Percentiles rank a stretch among this genome's conserved stretches.
These are phyloP conservation scores for Hippocampus guttulatus DNA, from an alignment of 2,113 vertebrate species.

Conservation along the genomic window DNA sequence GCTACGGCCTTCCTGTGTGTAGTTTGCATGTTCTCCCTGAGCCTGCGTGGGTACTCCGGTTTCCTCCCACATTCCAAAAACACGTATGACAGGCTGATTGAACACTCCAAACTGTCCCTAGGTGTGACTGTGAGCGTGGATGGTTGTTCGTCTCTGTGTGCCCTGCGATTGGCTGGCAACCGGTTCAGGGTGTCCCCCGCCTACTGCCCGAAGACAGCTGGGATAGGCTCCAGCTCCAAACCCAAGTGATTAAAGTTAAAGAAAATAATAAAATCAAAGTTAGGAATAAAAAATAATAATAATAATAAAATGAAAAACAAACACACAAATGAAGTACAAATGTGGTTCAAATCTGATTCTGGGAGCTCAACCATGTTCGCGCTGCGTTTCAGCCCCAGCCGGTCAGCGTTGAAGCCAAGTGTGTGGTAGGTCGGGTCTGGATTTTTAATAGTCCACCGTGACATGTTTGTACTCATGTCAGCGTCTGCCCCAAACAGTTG, in stretches of 20 bases:
- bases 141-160: too few species aligned
- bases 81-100: too few species aligned
- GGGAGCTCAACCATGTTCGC: constrained; percentile 33
- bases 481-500: constrained; percentile 61
- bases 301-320: background rate
- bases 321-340: constrained; percentile 10
- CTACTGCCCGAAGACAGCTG: too few species aligned
- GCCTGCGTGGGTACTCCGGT: too few species aligned
- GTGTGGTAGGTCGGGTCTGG: constrained; percentile 63
- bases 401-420: constrained; percentile 26
- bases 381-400: constrained; percentile 22
- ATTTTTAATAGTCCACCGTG: constrained; percentile 54
- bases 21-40: too few species aligned
- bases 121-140: too few species aligned
- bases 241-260: constrained; percentile 10
- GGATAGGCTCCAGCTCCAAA: background rate
- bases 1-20: too few species aligned
- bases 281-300: background rate
- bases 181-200: too few species aligned
- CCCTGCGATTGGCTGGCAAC: too few species aligned
- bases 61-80: too few species aligned
- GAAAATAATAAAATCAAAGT: background rate
- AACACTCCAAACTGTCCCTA: too few species aligned
- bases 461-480: constrained; percentile 68
- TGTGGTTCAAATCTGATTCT: constrained; percentile 35